Evolutionary conservation across 2,113 vertebrate species (phyloP), one percentile per base, ranked within the genome.

Genomic region (Rhabdornis inornatus): DNA sequence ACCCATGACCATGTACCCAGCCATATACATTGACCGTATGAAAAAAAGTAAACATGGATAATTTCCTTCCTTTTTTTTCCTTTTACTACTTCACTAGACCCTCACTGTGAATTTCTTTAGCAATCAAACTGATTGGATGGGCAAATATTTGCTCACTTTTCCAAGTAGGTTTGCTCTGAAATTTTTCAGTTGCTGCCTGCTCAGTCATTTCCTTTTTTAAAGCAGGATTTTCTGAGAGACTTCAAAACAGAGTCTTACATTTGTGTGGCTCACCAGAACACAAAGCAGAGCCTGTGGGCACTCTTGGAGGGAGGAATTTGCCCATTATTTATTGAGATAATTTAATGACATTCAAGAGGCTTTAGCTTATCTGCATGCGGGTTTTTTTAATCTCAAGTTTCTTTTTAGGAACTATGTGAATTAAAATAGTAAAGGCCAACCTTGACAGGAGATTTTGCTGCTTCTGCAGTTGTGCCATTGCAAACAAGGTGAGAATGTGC

Each of bases 31-130:
- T 30, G 19, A 21, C 4, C 35, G 5, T 28, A 12, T 27, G 16
- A 64, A 92, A 66, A 66, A 59, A 64, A 0, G 11, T 50, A 25
- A 88, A 72, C 20, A 33, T 7, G 14, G 71, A 27, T 37, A 4
- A 52, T 25, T 97, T 97, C 96, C 76, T 89, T 95, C 77, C 27
- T 28, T 52, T 17, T 94, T 87, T 95, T 90, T 72, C 71, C 88
- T 96, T 88, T 96, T 95, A 87, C 92, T 88, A 82, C 90, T 68
- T 91, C 94, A 74, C 87, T 96, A 83, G 63, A 95, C 69, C 83
- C 92, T 93, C 84, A 90, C 87, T 96, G 97, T 79, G 96, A 98
- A 98, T 98, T 98, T 97, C 94, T 97, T 97, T 80, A 97, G 97
- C 91, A 98, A 98, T 97, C 91, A 98, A 83, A 83, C 92, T 60